Evolutionary conservation across 2,113 vertebrate genomes (phyloP).

Genomic region (Xenopus borealis): DNA sequence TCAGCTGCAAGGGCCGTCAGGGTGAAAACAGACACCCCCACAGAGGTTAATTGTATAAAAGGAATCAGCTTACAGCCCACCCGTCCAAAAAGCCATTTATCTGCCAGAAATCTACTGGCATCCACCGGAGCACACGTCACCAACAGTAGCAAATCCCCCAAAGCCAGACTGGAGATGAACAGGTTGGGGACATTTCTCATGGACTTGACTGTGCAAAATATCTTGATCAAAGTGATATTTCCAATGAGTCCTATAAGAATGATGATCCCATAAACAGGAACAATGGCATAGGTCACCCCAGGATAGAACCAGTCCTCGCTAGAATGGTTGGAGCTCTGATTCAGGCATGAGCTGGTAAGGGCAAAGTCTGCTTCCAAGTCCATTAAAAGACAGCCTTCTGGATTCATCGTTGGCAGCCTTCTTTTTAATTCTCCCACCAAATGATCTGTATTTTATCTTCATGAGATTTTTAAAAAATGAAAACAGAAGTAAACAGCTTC

Average conservation of each 20-base stretch:
- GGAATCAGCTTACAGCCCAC: slow-evolving; percentile 93
- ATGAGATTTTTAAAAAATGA: neutral
- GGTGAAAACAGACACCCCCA: slow-evolving; percentile 96
- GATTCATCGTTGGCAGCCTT: slow-evolving; percentile 61
- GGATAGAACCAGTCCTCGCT: slow-evolving; percentile 66
- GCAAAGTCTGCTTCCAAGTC: slow-evolving; percentile 56
- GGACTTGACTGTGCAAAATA: slow-evolving; percentile 86
- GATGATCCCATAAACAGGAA: slow-evolving; percentile 80
- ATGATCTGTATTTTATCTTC: neutral
- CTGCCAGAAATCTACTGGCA: slow-evolving; percentile 87
- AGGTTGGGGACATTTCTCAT: slow-evolving; percentile 87
- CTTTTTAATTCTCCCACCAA: neutral
- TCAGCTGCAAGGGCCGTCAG: slow-evolving; percentile 94
- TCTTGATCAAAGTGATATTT: slow-evolving; percentile 92
- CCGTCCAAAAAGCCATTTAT: slow-evolving; percentile 91
- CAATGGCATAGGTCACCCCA: slow-evolving; percentile 76
- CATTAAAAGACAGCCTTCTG: slow-evolving; percentile 58
- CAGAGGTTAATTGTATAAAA: slow-evolving; percentile 94
- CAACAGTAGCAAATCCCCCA: slow-evolving; percentile 88
- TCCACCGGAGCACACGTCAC: slow-evolving; percentile 96
- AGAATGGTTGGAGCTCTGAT: slow-evolving; percentile 55
- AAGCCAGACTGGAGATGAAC: slow-evolving; percentile 91
- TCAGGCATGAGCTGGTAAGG: slow-evolving; percentile 59
- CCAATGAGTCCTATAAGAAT: slow-evolving; percentile 84
- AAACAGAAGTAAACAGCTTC: neutral